Evolutionary conservation across 1,140 invertebrate genomes (phyloP), one percentile per base, ranked within the genome.

Genomic region (Paramacrobiotus metropolitanus): DNA sequence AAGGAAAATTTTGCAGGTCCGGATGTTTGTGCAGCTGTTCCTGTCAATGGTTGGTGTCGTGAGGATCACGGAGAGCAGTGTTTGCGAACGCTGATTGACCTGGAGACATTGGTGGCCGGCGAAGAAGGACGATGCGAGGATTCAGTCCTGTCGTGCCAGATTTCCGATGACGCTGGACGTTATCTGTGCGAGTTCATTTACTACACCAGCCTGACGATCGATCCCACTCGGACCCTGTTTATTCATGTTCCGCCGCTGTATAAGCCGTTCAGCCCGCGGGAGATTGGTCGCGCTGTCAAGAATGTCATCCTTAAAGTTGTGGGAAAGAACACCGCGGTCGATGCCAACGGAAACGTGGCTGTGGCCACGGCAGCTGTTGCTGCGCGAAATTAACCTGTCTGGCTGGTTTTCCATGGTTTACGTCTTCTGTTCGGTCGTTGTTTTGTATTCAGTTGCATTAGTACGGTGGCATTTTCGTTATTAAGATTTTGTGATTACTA

Each of bases 101-200:
- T 40, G 9, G 34, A 40, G 9, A n/a, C 9, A 15, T n/a, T 40
- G 34, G 9, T 15, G 9, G n/a, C 34, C 34, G 9, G 34, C 9
- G 9, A 15, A 0, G 34, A 40, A n/a, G 34, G 34, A 9, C 9
- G 9, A 9, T 9, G 9, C 9, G n/a, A 9, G 34, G 34, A 40
- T n/a, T 15, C 48, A 55, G 24, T 9, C 24, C 4, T 55, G 24
- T 4, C 15, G 28, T 55, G 48, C 24, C 48, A 55, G 48, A 55
- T 55, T 15, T 24, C 48, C 4, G 21, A 44, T 61, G 64, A 65
- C 62, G 64, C 64, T 30, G 64, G 64, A 44, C 75, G 75, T 62
- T 78, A 76, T 65, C 67, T 78, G 4, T 78, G 77, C 68, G 76
- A 77, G 63, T 78, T 74, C 66, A 75, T 72, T 31, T 78, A 72